Percentiles rank a stretch among this genome's conserved stretches.
Evolutionary conservation across 2,888 invertebrate genomes (phyloP).

Genomic region (Hoplodrina blanda): DNA sequence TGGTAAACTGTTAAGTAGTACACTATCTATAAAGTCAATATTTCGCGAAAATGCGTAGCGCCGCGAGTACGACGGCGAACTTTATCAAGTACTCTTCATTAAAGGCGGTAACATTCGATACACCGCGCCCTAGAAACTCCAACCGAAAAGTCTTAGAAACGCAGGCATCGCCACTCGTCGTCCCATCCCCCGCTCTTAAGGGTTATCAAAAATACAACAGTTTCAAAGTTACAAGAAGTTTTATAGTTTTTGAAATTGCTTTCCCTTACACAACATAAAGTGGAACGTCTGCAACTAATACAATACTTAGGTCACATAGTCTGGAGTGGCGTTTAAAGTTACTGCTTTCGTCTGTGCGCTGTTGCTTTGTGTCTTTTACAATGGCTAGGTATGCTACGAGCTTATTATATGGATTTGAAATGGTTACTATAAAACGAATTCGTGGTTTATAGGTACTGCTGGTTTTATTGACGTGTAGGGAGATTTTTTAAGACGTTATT

Average conservation of each 20-base stretch:
- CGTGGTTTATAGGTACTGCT: conserved; percentile 14
- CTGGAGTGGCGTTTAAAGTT: conserved; percentile 51
- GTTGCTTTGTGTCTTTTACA: conserved; percentile 21
- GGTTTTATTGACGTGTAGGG: conserved; percentile 19
- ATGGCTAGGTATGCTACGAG: conserved; percentile 11
- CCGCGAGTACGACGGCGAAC: conserved; percentile 37
- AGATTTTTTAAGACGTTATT: conserved; percentile 23
- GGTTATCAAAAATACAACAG: conserved; percentile 55
- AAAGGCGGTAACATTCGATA: conserved; percentile 36
- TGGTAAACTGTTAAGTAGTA: conserved; percentile 45
- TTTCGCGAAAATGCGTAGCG: conserved; percentile 53
- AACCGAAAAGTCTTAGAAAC: conserved; percentile 27
- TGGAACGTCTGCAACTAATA: conserved; percentile 52
- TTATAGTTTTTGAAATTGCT: conserved; percentile 57
- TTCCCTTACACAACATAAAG: conserved; percentile 50
- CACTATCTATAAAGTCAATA: conserved; percentile 62
- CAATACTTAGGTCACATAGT: conserved; percentile 48
- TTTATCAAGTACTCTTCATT: conserved; percentile 47
- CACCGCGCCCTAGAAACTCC: conserved; percentile 31
- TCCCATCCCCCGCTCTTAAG: conserved; percentile 14
- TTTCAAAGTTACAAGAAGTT: conserved; percentile 53
- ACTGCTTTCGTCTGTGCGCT: conserved; percentile 30
- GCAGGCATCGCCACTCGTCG: conserved; percentile 15
- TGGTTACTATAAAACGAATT: conserved; percentile 37
- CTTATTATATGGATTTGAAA: conserved; percentile 35